Percentiles rank a stretch among this genome's conserved stretches.
These are phyloP conservation scores for Seira musarum DNA, from an alignment of 2,888 invertebrate genomes.

Conservation along the genomic window DNA sequence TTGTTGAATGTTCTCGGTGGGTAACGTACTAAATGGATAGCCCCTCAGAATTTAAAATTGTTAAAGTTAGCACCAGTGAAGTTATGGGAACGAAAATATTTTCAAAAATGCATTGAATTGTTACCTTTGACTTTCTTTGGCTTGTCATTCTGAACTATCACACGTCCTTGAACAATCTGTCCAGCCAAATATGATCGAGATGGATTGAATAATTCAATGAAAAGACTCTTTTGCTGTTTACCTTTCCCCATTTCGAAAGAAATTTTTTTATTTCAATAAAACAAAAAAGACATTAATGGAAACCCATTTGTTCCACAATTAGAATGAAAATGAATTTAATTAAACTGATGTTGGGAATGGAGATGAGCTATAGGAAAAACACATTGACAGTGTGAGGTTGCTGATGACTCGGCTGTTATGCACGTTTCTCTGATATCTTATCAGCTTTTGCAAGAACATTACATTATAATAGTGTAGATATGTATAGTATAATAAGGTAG, in stretches of 20 bases:
- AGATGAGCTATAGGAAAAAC: neutral
- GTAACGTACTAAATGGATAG: too few relatives aligned
- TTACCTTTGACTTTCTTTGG: conserved; percentile 81
- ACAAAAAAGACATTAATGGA: too few relatives aligned
- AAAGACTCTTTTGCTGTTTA: conserved; percentile 75
- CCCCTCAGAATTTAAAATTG: too few relatives aligned
- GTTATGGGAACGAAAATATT: too few relatives aligned
- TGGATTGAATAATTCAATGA: conserved; percentile 83
- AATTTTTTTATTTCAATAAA: too few relatives aligned
- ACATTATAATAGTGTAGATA: too few relatives aligned
- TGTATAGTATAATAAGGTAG: too few relatives aligned
- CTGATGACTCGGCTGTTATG: neutral
- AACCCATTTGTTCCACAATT: too few relatives aligned
- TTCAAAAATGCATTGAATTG: conserved; percentile 65
- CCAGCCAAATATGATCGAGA: conserved; percentile 79
- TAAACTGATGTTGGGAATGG: neutral
- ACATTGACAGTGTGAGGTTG: conserved; percentile 1
- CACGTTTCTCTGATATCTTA: too few relatives aligned
- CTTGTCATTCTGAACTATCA: conserved; percentile 77
- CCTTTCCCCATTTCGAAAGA: neutral
- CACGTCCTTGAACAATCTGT: conserved; percentile 78
- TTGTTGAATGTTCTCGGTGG: too few relatives aligned
- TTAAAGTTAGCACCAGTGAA: too few relatives aligned
- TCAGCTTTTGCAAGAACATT: too few relatives aligned
- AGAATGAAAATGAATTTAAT: neutral